Percentiles rank a stretch among this genome's conserved stretches.
Conservation (phyloP, 2,888 invertebrate species). For the Dicranocentrus wangi region DNA sequence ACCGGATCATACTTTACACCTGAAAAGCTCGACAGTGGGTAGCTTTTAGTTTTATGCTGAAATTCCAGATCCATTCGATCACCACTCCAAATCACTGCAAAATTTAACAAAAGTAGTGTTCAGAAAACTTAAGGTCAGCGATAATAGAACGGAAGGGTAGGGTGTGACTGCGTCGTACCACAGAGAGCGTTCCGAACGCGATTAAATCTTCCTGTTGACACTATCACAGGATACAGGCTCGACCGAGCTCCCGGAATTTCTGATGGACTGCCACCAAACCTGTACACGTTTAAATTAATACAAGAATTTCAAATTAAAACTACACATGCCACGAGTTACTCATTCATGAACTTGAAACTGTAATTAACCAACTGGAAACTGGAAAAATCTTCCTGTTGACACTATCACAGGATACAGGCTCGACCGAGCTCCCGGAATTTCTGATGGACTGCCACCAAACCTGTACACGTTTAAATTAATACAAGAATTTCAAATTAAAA, state of each 20-base stretch:
- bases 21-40: constrained; percentile 67
- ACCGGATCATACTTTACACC: constrained; percentile 70
- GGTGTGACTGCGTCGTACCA: constrained; percentile 67
- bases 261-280: constrained; percentile 52
- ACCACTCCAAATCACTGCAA: constrained; percentile 70
- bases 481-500: no score
- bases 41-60: constrained; percentile 71
- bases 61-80: constrained; percentile 72
- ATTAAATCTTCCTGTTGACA: constrained; percentile 72
- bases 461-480: no score
- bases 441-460: constrained; percentile 53
- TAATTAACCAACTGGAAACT: not conserved
- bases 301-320: not conserved
- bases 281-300: constrained; percentile 22
- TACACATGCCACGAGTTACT: no score
- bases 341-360: not conserved
- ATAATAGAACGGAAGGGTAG: no score
- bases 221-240: constrained; percentile 69
- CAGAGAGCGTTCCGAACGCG: constrained; percentile 70
- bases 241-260: constrained; percentile 65
- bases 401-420: constrained; percentile 70
- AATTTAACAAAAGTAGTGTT: not conserved
- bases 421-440: constrained; percentile 63
- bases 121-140: no score
- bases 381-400: constrained; percentile 71